A percentile compares a stretch with the other conserved stretches of the same genome.
phyloP scores from a whole-genome alignment of 2,797 vertebrate genomes.

The Squalus acanthias region DNA sequence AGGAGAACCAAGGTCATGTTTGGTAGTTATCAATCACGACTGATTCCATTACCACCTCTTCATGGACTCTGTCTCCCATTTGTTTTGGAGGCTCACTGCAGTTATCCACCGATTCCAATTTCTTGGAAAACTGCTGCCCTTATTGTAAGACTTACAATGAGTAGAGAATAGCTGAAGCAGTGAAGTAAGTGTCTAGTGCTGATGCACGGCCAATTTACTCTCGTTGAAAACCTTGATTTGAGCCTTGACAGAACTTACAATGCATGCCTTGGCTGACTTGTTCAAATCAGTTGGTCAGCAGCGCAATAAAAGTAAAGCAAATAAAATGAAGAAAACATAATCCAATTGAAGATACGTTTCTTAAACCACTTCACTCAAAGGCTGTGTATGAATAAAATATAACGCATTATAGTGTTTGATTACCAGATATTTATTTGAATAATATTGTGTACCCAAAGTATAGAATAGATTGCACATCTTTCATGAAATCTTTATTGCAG shows the following conservation, averaged over 20 bases:
- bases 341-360: not conserved
- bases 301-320: not conserved
- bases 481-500: not conserved
- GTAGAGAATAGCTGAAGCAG: not conserved
- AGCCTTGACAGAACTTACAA: not conserved
- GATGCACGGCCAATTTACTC: not conserved
- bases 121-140: not conserved
- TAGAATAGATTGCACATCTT: not conserved
- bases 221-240: not conserved
- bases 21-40: not conserved
- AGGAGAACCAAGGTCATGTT: conserved; percentile 16
- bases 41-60: not conserved
- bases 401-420: not conserved
- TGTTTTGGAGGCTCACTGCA: not conserved
- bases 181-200: not conserved
- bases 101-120: not conserved
- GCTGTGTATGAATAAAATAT: not conserved
- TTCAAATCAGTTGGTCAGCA: not conserved
- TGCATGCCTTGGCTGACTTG: not conserved
- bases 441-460: not conserved
- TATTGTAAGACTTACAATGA: not conserved
- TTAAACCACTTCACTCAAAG: not conserved
- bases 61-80: not conserved
- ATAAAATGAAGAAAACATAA: not conserved
- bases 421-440: not conserved